A percentile compares a stretch with the other conserved stretches of the same genome.
These are phyloP conservation scores for Lordiphosa clarofinis DNA, from an alignment of 1,140 invertebrate genomes.

Conservation along the genomic window DNA sequence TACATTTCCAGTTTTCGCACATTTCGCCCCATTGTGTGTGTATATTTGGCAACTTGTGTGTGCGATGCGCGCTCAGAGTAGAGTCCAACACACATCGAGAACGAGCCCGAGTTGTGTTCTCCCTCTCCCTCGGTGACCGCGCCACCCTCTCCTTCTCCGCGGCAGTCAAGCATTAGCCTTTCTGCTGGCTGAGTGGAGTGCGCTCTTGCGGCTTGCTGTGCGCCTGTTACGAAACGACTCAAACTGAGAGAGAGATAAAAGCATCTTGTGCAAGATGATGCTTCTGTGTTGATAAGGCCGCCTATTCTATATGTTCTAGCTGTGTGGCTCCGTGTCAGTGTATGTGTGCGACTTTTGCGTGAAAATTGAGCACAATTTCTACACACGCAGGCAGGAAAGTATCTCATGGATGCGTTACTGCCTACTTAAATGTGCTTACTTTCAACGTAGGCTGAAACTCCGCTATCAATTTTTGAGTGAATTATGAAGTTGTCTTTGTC, in stretches of 20 bases:
- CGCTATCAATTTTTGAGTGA: conserved; percentile 47
- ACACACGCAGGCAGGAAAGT: conserved; percentile 46
- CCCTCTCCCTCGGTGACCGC: not conserved
- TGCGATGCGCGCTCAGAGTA: conserved; percentile 27
- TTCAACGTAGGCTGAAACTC: conserved; percentile 25
- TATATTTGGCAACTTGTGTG: conserved; percentile 70
- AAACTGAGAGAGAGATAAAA: conserved; percentile 78
- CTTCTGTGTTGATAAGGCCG: conserved; percentile 74
- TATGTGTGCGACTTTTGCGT: conserved; percentile 38
- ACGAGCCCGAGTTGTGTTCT: conserved; percentile 10
- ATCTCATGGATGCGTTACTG: conserved; percentile 40
- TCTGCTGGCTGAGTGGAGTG: conserved; percentile 51
- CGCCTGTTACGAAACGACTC: conserved; percentile 74
- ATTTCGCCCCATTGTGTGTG: conserved; percentile 28
- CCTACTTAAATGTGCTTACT: conserved; percentile 44
- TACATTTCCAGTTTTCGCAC: conserved; percentile 64
- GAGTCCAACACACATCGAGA: conserved; percentile 28
- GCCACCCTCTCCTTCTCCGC: not conserved
- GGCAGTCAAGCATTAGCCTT: not conserved
- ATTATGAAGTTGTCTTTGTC: conserved; percentile 65
- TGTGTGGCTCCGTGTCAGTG: conserved; percentile 20
- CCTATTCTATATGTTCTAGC: conserved; percentile 15
- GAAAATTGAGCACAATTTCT: conserved; percentile 71
- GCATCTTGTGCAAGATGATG: conserved; percentile 75
- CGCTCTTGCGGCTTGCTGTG: conserved; percentile 51